A percentile compares a stretch with the other conserved stretches of the same genome.
These are phyloP conservation scores for Tragopan temminckii DNA, from an alignment of 2,797 vertebrate species.

Conservation along the genomic window DNA sequence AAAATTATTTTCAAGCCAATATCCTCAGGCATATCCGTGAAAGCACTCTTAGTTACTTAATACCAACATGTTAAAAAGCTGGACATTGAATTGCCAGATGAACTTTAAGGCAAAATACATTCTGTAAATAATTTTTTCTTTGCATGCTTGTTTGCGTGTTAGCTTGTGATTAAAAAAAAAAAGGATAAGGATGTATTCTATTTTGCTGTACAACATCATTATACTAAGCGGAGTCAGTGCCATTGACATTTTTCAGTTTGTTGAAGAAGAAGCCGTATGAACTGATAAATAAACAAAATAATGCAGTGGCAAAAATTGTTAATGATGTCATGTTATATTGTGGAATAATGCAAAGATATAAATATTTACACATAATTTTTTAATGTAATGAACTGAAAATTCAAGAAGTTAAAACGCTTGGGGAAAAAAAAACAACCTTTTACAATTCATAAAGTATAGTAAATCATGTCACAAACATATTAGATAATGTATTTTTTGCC, in stretches of 20 bases:
- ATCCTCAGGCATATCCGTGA: not conserved
- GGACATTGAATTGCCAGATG: not conserved
- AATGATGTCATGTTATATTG: not conserved
- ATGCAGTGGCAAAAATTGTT: constrained; percentile 1
- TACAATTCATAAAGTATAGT: constrained; percentile 12
- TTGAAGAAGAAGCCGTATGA: not conserved
- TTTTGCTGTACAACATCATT: constrained; percentile 2
- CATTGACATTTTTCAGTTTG: not conserved
- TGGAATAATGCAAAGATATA: constrained; percentile 26
- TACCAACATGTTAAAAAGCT: not conserved
- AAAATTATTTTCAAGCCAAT: not conserved
- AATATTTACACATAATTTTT: not conserved
- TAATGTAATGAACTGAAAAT: constrained; percentile 18
- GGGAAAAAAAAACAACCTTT: not conserved
- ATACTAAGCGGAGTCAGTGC: not conserved
- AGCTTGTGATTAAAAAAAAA: not conserved
- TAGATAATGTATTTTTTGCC: not conserved
- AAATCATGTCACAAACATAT: not conserved
- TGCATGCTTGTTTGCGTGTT: not conserved
- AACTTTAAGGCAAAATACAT: not conserved
- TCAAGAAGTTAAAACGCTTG: not conserved
- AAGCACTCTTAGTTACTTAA: not conserved
- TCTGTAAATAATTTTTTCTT: not conserved
- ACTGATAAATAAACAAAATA: not conserved
- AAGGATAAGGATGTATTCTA: not conserved